Evolutionary conservation across 2,797 vertebrate genomes (phyloP), one percentile per base, ranked within the genome.

Genomic region (Crax fasciolata): DNA sequence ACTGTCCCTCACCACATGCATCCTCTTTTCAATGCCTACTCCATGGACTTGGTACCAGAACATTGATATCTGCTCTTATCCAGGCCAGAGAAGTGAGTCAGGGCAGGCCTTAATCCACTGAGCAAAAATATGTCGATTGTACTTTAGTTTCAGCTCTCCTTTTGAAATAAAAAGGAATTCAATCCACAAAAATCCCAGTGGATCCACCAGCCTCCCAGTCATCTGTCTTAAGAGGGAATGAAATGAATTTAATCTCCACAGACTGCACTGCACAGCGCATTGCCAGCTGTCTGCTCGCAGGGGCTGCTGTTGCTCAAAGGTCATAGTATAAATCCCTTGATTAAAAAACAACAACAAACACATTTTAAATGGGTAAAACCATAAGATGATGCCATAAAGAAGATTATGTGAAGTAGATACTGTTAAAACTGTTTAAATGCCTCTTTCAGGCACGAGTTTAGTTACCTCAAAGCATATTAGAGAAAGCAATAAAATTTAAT

Each of bases 401-500:
- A 92, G 90, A 97, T 96, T 96, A 96, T 81, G 65, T 90, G 92
- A 93, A 92, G 94, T 71, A 96, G 91, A 89, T 94, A 95, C 73
- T 83, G 79, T 89, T 97, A 92, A 96, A 97, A 94, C 68, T 30
- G 73, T 90, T 94, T 96, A 94, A 95, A 97, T 75, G 58, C 86
- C 82, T 96, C 75, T 96, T 97, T 95, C 95, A 96, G 76, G 71
- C 92, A 94, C 73, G 81, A 94, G 71, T 96, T 97, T 97, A 91
- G 90, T 92, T 97, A 94, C 96, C 93, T 85, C 73, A 95, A 94
- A 95, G 90, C 91, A 77, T 96, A 95, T 96, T 96, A 97, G 89
- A 76, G 84, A 93, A 18, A 90, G 90, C 92, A 94, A 96, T 97
- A 95, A 93, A 95, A 92, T 90, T 59, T 97, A 95, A 97, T 57